Percentiles rank a stretch among this genome's conserved stretches.
phyloP scores from a whole-genome alignment of 2,888 invertebrate species.

The Homarus gammarus region DNA sequence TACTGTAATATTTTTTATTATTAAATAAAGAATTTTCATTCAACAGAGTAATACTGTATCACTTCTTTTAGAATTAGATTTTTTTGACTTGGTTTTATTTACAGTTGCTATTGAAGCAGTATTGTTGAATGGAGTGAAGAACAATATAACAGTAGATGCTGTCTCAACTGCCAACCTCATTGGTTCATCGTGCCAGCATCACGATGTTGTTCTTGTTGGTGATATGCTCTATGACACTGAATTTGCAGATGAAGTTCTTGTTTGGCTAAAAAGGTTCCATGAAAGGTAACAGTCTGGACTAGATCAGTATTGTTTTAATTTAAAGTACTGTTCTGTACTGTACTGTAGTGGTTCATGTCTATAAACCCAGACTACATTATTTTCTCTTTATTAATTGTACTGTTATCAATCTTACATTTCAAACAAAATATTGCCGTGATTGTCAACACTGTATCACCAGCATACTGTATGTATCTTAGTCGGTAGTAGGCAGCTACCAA shows the following conservation, averaged over 20 bases:
- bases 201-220: constrained; percentile 84
- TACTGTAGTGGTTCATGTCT: neutral
- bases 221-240: constrained; percentile 86
- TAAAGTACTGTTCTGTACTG: too few relatives aligned
- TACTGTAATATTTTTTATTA: too few relatives aligned
- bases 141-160: constrained; percentile 78
- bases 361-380: neutral
- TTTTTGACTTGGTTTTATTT: constrained; percentile 74
- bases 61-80: too few relatives aligned
- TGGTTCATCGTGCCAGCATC: constrained; percentile 77
- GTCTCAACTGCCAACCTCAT: constrained; percentile 84
- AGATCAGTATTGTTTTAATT: too few relatives aligned
- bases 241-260: constrained; percentile 81
- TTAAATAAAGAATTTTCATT: too few relatives aligned
- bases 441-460: too few relatives aligned
- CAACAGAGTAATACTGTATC: too few relatives aligned
- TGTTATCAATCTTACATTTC: too few relatives aligned
- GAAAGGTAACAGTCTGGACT: constrained; percentile 50
- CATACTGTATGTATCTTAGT: too few relatives aligned
- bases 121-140: constrained; percentile 78
- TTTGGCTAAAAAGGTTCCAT: constrained; percentile 81
- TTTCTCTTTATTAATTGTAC: neutral
- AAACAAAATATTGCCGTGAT: too few relatives aligned
- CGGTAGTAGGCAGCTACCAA: too few relatives aligned
- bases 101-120: constrained; percentile 78